These are phyloP conservation scores for Drosophila gunungcola DNA, from an alignment of 1,140 invertebrate species.

Conservation along the genomic window DNA sequence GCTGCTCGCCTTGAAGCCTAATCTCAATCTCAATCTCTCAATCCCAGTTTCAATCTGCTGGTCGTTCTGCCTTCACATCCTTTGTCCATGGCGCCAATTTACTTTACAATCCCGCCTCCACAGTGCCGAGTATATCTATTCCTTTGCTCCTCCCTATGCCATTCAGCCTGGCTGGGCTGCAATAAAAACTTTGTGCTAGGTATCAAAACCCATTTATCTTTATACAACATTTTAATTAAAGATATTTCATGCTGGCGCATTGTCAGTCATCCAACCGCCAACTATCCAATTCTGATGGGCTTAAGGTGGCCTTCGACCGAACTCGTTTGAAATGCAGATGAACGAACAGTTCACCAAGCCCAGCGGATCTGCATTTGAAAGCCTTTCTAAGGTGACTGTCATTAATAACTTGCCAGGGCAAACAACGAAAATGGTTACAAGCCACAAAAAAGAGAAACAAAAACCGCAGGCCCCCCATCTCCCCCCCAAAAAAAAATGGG, in stretches of 20 bases:
- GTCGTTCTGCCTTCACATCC: constrained; percentile 43
- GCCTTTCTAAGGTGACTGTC: constrained; percentile 63
- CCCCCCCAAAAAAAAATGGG: constrained; percentile 2
- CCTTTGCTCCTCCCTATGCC: not conserved
- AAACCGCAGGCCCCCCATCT: not conserved
- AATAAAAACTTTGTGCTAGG: constrained; percentile 78
- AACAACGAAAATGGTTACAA: constrained; percentile 47
- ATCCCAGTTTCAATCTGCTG: constrained; percentile 69
- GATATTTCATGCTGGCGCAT: constrained; percentile 77
- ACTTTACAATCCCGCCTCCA: constrained; percentile 57
- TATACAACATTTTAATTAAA: constrained; percentile 83
- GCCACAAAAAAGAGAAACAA: constrained; percentile 13
- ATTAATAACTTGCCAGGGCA: constrained; percentile 73
- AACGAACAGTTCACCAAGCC: constrained; percentile 13
- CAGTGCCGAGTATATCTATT: not conserved
- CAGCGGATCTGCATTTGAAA: constrained; percentile 67
- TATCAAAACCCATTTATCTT: constrained; percentile 82
- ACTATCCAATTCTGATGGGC: constrained; percentile 14
- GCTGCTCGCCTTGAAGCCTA: constrained; percentile 46
- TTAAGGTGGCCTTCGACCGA: constrained; percentile 45
- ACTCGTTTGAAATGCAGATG: constrained; percentile 69
- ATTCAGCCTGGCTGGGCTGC: constrained; percentile 28
- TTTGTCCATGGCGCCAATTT: constrained; percentile 75
- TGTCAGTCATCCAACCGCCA: constrained; percentile 49
- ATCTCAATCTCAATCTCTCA: constrained; percentile 41